Conservation (phyloP, 2,113 vertebrate species). For the Oncorhynchus masou region DNA sequence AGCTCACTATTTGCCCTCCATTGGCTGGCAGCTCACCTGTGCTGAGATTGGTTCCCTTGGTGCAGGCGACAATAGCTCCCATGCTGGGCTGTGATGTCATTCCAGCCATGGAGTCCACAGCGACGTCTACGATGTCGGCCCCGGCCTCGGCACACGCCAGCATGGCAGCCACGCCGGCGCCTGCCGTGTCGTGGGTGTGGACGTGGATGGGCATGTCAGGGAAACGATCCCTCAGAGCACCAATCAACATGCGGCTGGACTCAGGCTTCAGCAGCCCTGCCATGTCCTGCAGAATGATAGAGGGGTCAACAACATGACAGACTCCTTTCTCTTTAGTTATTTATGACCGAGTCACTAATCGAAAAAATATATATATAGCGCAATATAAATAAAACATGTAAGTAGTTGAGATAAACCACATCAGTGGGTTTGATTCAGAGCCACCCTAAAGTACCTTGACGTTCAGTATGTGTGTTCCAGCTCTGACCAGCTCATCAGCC, state of each 20-base stretch:
- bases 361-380: no score
- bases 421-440: no score
- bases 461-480: constrained; percentile 88
- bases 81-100: constrained; percentile 98
- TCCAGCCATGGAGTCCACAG: constrained; percentile 89
- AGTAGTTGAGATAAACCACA: no score
- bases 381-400: no score
- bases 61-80: constrained; percentile 91
- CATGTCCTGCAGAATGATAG: constrained; percentile 79
- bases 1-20: constrained; percentile 56
- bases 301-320: background rate
- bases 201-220: constrained; percentile 87
- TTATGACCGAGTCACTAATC: background rate
- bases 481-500: constrained; percentile 85
- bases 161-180: constrained; percentile 89
- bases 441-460: constrained; percentile 80
- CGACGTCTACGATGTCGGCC: constrained; percentile 90
- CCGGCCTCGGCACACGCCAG: constrained; percentile 87
- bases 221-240: constrained; percentile 84
- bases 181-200: constrained; percentile 91
- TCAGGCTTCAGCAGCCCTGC: constrained; percentile 86
- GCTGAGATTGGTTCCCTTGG: constrained; percentile 82
- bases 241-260: constrained; percentile 77
- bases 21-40: constrained; percentile 75
- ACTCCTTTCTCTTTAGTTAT: background rate